A percentile compares a stretch with the other conserved stretches of the same genome.
These are phyloP conservation scores for Ennomos quercinarius DNA, from an alignment of 2,888 invertebrate genomes.

Conservation along the genomic window DNA sequence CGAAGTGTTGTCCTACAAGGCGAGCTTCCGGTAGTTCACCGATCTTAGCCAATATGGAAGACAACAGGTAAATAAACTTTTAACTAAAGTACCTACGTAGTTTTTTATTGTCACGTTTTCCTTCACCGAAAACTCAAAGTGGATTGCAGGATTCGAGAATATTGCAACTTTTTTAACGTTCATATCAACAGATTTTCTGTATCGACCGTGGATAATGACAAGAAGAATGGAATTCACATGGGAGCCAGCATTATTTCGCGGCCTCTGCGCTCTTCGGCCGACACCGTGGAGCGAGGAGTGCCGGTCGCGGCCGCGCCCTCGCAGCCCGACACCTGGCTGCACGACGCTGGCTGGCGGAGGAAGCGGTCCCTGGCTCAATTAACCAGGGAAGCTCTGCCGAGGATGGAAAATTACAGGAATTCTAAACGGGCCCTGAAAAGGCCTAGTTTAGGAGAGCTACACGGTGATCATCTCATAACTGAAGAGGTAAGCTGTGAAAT, in stretches of 20 bases:
- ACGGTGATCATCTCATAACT: conserved; percentile 86
- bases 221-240: conserved; percentile 79
- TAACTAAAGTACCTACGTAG: too few species aligned
- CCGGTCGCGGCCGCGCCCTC: conserved; percentile 43
- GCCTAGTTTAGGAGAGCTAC: conserved; percentile 93
- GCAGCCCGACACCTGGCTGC: conserved; percentile 75
- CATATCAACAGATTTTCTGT: conserved; percentile 71
- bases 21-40: conserved; percentile 66
- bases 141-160: too few species aligned
- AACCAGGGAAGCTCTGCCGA: conserved; percentile 91
- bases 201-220: conserved; percentile 71
- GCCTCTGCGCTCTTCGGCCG: conserved; percentile 69
- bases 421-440: conserved; percentile 91
- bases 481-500: conserved; percentile 64
- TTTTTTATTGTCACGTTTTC: too few species aligned
- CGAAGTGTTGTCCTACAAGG: conserved; percentile 51
- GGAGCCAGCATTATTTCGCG: conserved; percentile 76
- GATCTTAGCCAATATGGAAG: conserved; percentile 58
- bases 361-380: conserved; percentile 87
- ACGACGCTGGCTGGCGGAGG: conserved; percentile 78
- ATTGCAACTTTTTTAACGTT: too few species aligned
- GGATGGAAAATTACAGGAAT: conserved; percentile 93
- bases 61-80: conserved; percentile 59
- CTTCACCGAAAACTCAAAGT: too few species aligned
- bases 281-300: conserved; percentile 62